phyloP scores from a whole-genome alignment of 2,888 invertebrate species.

The Sminthurinus aureus region DNA sequence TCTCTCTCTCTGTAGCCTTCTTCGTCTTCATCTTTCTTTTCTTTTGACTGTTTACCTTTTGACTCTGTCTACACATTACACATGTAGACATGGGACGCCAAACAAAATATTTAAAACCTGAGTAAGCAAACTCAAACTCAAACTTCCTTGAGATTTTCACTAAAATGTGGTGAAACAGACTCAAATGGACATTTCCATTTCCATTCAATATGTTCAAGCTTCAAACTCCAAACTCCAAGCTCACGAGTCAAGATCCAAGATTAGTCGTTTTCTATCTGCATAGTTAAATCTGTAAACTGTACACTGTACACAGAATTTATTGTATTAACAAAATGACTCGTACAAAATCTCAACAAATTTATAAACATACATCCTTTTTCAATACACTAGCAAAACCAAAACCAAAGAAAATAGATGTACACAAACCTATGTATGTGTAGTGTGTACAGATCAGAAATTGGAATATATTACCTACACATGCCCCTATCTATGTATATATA shows the following conservation, averaged over 20 bases:
- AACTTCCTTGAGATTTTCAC: slow-evolving; percentile 25
- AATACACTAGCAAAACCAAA: no score
- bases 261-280: neutral
- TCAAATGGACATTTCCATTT: slow-evolving; percentile 7
- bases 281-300: neutral
- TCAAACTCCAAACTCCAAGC: neutral
- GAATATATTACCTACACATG: neutral
- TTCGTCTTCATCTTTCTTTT: neutral
- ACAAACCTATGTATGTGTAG: neutral
- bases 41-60: slow-evolving; percentile 25
- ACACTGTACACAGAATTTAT: no score
- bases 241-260: neutral
- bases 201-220: neutral
- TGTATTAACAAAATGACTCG: no score
- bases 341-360: no score
- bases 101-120: slow-evolving; percentile 40
- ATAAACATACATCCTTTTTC: no score
- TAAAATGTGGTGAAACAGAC: slow-evolving; percentile 17
- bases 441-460: no score
- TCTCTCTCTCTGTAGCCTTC: slow-evolving; percentile 2
- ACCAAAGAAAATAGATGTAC: neutral
- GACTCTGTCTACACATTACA: slow-evolving; percentile 30
- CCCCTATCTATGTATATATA: neutral
- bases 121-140: slow-evolving; percentile 42
- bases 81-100: slow-evolving; percentile 26